Evolutionary conservation across 2,888 invertebrate genomes (phyloP).

Genomic region (Matsumyia berberina): DNA sequence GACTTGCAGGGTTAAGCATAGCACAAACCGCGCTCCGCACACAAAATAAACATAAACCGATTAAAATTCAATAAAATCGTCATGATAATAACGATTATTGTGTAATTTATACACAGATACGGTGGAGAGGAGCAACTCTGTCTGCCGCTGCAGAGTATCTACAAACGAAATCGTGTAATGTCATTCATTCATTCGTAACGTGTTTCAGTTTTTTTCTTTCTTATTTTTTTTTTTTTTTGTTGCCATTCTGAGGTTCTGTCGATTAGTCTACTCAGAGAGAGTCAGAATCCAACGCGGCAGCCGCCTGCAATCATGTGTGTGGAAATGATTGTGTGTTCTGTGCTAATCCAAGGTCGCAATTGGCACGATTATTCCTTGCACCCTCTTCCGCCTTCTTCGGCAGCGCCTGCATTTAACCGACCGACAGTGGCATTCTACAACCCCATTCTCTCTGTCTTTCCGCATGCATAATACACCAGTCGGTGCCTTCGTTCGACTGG

Average conservation of each 20-base stretch:
- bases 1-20: neutral
- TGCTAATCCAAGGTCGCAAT: slow-evolving; percentile 76
- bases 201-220: slow-evolving; percentile 59
- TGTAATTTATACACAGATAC: slow-evolving; percentile 80
- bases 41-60: slow-evolving; percentile 75
- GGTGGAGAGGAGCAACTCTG: slow-evolving; percentile 12
- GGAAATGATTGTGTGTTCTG: slow-evolving; percentile 60
- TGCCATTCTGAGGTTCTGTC: slow-evolving; percentile 66
- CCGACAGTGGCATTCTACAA: slow-evolving; percentile 63
- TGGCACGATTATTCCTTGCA: slow-evolving; percentile 75
- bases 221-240: slow-evolving; percentile 23
- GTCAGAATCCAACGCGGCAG: slow-evolving; percentile 44
- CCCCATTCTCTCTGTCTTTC: slow-evolving; percentile 71
- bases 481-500: slow-evolving; percentile 45
- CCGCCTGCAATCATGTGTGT: slow-evolving; percentile 33
- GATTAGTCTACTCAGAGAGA: slow-evolving; percentile 63
- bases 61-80: slow-evolving; percentile 83
- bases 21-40: slow-evolving; percentile 15
- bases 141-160: slow-evolving; percentile 62
- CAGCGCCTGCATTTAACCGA: slow-evolving; percentile 4
- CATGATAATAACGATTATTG: slow-evolving; percentile 83
- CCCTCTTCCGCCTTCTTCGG: slow-evolving; percentile 70
- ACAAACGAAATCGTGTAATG: slow-evolving; percentile 75
- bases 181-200: slow-evolving; percentile 75
- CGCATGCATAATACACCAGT: slow-evolving; percentile 68